Percentiles rank a stretch among this genome's conserved stretches.
Evolutionary conservation across 2,113 vertebrate species (phyloP).

Genomic region (Romanogobio albipinnatus): DNA sequence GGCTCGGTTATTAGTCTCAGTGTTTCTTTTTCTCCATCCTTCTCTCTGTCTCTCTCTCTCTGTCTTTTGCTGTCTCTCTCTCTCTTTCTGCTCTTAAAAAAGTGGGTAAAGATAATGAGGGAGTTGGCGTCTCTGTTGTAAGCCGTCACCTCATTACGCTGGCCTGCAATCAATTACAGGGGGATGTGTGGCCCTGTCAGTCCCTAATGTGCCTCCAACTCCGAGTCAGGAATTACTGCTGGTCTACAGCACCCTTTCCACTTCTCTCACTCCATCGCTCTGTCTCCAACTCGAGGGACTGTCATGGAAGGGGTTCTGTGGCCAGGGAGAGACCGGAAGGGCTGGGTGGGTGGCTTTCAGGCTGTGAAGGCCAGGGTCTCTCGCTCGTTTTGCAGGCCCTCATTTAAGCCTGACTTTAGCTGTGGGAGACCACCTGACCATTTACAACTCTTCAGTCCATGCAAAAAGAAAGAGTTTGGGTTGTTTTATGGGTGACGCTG

Average conservation of each 20-base stretch:
- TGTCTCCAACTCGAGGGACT: background rate
- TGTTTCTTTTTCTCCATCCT: constrained; percentile 40
- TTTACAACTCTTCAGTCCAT: background rate
- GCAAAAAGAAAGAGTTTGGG: background rate
- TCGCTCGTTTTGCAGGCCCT: background rate
- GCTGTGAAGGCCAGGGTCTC: background rate
- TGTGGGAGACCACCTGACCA: background rate
- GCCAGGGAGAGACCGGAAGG: background rate
- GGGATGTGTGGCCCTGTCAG: constrained; percentile 64
- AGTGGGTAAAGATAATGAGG: constrained; percentile 68
- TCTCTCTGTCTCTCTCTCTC: constrained; percentile 13
- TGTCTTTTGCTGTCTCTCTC: constrained; percentile 46
- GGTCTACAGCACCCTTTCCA: constrained; percentile 48
- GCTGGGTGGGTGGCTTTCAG: background rate
- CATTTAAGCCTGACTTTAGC: background rate
- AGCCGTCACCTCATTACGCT: constrained; percentile 72
- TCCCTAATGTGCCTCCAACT: constrained; percentile 64
- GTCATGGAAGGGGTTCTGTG: background rate
- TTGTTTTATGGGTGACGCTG: background rate
- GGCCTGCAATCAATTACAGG: constrained; percentile 67
- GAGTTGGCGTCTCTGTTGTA: constrained; percentile 63
- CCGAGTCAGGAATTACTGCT: constrained; percentile 62
- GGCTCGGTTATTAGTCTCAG: constrained; percentile 63
- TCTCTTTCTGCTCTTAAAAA: constrained; percentile 61
- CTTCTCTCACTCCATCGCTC: constrained; percentile 13